These are phyloP conservation scores for Nyctibius grandis DNA, from an alignment of 2,797 vertebrate species.

Conservation along the genomic window DNA sequence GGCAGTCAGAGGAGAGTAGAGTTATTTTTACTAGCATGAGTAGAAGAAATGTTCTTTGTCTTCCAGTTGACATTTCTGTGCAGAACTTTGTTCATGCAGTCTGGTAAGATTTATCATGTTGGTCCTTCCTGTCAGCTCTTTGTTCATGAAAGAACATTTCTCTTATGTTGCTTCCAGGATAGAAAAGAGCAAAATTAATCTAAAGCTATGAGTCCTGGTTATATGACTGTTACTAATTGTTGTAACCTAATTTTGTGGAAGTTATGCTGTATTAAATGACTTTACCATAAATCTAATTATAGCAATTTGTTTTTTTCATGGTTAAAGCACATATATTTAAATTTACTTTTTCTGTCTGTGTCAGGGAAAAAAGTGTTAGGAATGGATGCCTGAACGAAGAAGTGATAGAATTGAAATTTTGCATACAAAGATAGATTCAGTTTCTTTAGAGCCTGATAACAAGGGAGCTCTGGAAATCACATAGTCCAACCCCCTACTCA, in stretches of 20 bases:
- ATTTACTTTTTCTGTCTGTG: neutral
- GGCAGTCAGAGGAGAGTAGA: conserved; percentile 22
- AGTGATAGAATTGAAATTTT: neutral
- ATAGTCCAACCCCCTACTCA: neutral
- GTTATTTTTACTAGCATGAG: neutral
- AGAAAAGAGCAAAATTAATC: neutral
- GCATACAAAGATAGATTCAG: neutral
- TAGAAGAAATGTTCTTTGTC: conserved; percentile 44
- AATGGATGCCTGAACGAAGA: neutral
- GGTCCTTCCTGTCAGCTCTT: conserved; percentile 12
- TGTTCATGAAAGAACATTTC: neutral
- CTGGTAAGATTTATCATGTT: neutral
- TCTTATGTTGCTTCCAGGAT: neutral
- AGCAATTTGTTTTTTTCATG: neutral
- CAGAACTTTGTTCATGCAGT: neutral
- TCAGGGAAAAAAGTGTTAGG: neutral
- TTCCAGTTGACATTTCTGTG: neutral
- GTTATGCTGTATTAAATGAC: neutral
- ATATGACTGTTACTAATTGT: neutral
- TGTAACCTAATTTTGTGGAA: conserved; percentile 41
- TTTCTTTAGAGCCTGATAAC: neutral
- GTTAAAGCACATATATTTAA: neutral
- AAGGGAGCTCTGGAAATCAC: neutral
- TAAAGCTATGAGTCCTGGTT: neutral
- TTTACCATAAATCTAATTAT: conserved; percentile 19